phyloP scores from a whole-genome alignment of 2,797 vertebrate genomes.

The Oceanodroma leucorhoa region DNA sequence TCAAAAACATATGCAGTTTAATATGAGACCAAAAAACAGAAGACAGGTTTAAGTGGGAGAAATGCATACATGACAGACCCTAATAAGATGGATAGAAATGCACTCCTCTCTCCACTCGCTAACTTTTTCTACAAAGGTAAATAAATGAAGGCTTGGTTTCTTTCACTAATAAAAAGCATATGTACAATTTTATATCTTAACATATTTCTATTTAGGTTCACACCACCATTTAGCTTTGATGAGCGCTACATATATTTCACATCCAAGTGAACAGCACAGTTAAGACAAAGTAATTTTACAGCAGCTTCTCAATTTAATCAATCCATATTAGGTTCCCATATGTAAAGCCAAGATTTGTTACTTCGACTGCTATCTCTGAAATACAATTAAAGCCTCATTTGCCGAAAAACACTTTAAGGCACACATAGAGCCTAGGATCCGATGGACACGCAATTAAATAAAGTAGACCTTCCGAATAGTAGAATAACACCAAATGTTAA shows the following conservation, averaged over 20 bases:
- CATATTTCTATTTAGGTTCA: not conserved
- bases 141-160: not conserved
- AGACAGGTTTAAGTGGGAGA: not conserved
- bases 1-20: not conserved
- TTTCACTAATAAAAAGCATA: not conserved
- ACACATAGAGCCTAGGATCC: not conserved
- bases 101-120: not conserved
- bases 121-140: not conserved
- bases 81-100: not conserved
- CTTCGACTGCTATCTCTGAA: not conserved
- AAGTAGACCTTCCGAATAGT: not conserved
- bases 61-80: not conserved
- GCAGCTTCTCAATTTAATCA: constrained; percentile 1
- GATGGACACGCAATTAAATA: not conserved
- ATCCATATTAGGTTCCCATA: not conserved
- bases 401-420: not conserved
- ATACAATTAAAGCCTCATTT: constrained; percentile 10
- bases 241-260: not conserved
- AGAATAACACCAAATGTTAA: not conserved
- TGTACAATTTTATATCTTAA: not conserved
- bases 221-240: not conserved
- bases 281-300: constrained; percentile 15
- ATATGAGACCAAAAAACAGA: not conserved
- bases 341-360: not conserved
- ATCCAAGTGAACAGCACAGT: not conserved